These are phyloP conservation scores for Eurytoma adleriae DNA, from an alignment of 2,888 invertebrate genomes.

Conservation along the genomic window DNA sequence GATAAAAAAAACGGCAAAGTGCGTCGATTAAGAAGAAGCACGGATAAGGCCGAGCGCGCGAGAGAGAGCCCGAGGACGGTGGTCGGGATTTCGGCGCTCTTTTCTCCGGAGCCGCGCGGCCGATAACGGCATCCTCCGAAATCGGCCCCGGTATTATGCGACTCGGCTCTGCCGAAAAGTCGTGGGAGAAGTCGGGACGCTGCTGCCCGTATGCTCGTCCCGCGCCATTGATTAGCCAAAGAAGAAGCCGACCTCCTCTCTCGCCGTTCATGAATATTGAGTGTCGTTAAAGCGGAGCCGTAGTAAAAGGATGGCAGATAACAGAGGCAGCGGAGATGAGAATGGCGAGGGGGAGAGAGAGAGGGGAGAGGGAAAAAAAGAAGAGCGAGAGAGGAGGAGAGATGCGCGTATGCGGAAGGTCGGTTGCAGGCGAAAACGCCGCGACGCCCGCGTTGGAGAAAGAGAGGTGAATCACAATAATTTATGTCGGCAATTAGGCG, in stretches of 20 bases:
- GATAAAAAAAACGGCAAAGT: neutral
- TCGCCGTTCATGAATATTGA: slow-evolving; percentile 56
- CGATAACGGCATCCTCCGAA: slow-evolving; percentile 44
- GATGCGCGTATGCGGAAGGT: slow-evolving; percentile 48
- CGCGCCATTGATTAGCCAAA: slow-evolving; percentile 48
- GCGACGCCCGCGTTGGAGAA: slow-evolving; percentile 32
- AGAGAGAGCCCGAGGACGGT: neutral
- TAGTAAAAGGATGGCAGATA: slow-evolving; percentile 56
- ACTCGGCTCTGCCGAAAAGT: slow-evolving; percentile 31
- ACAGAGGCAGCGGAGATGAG: neutral
- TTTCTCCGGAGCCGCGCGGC: neutral
- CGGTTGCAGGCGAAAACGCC: slow-evolving; percentile 52
- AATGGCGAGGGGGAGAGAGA: neutral
- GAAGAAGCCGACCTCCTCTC: slow-evolving; percentile 30
- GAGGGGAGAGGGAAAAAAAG: slow-evolving; percentile 16
- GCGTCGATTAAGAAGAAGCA: slow-evolving; percentile 5
- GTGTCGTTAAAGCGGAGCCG: slow-evolving; percentile 52
- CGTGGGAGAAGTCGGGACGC: slow-evolving; percentile 24
- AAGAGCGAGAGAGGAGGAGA: neutral
- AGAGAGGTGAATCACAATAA: slow-evolving; percentile 55
- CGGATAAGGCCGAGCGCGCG: neutral
- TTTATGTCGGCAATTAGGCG: slow-evolving; percentile 58
- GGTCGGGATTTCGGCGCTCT: neutral
- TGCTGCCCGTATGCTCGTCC: neutral
- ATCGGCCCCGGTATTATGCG: slow-evolving; percentile 23